Evolutionary conservation across 2,113 vertebrate genomes (phyloP).

Genomic region (Lepus europaeus): DNA sequence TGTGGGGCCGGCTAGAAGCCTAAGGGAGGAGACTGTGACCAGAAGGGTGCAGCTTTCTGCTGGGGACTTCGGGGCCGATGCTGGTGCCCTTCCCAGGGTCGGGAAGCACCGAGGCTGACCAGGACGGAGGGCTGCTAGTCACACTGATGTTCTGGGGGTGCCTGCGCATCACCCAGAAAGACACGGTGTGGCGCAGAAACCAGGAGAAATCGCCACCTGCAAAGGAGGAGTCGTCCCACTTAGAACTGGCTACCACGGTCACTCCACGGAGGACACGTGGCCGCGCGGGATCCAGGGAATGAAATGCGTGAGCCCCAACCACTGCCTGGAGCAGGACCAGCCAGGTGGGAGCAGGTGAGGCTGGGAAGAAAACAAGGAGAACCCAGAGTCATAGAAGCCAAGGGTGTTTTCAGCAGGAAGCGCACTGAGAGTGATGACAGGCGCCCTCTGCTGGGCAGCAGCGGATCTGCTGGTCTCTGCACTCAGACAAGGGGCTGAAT

Average conservation of each 20-base stretch:
- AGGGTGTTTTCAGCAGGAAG: not conserved
- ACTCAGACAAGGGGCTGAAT: not conserved
- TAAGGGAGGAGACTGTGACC: not conserved
- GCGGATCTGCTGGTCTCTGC: not conserved
- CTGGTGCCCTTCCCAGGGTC: not conserved
- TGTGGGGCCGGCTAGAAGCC: not conserved
- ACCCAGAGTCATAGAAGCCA: rapidly evolving
- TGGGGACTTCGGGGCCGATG: rapidly evolving
- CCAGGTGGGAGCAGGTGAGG: not conserved
- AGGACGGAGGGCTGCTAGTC: too few species aligned
- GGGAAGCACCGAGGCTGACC: not conserved
- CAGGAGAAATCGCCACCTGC: rapidly evolving
- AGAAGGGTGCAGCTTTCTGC: not conserved
- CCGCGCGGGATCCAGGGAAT: rapidly evolving
- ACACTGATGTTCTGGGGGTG: not conserved
- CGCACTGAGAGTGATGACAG: too few species aligned
- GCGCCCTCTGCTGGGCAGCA: not conserved
- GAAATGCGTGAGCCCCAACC: rapidly evolving
- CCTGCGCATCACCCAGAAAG: not conserved
- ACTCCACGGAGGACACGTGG: rapidly evolving
- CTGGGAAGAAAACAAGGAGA: rapidly evolving
- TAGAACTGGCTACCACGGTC: not conserved
- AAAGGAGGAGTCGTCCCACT: too few species aligned
- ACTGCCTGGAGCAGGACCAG: rapidly evolving
- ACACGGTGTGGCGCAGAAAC: rapidly evolving